Base-by-base conservation (phyloP, 2,888 invertebrate species). In the Drosophila conformis region DNA sequence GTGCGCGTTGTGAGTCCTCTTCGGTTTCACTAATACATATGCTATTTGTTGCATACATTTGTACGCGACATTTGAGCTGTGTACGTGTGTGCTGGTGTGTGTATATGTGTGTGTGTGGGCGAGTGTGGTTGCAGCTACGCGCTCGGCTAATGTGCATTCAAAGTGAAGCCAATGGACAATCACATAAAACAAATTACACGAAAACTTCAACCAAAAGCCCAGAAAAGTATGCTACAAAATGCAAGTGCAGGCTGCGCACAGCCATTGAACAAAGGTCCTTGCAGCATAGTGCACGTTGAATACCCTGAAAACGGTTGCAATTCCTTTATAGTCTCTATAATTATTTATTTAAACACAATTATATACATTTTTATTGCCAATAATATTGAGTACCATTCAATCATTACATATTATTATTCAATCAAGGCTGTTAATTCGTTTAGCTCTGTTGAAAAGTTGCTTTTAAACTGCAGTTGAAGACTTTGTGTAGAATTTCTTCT, bases 171-270 rank as follows among this genome's bases (percentile, higher is more conserved):
- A 85, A 87, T 87, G 86, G 82, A 83, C 85, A 87, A 85, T 85
- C 88, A 87, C 83, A 85, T 85, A 87, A 85, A 85, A 87, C 85
- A 85, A 85, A 85, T 85, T 88, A 88, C 87, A 83, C 78, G 78
- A 82, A 80, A 86, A 83, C 80, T 86, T 88, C 72, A 73, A 72
- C 63, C 69, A 73, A 80, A 85, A 86, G 78, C 86, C 88, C 88
- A 60, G 89, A 86, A 74, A 84, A 84, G 80, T 87, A 71, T 73
- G 78, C 81, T 84, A 80, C 87, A 78, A 76, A 88, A 80, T 86
- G 80, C 83, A 88, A 86, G 70, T 79, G 76, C 77, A 77, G 68
- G 52, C 82, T 66, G 70, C 69, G 62, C 66, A 58, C 40, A 42
- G 35, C 54, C 13, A 65, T 68, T 75, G 64, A 10, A 10, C 49